Conservation (phyloP, 2,888 invertebrate genomes). For the Linnaemya vulpina region DNA sequence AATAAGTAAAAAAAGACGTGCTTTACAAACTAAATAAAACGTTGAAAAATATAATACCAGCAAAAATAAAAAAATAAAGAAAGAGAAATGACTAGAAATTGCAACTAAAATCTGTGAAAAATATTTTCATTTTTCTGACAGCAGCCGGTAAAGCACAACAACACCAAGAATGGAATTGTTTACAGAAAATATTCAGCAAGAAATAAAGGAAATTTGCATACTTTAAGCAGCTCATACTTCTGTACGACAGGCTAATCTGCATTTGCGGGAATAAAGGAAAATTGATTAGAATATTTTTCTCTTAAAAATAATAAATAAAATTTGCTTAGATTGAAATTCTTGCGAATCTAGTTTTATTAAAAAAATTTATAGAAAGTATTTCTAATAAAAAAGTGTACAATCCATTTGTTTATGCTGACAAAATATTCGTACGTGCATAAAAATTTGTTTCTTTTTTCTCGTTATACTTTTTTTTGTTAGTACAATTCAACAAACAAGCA, state of each 20-base stretch:
- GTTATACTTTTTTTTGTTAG: neutral
- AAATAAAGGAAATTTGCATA: slow-evolving; percentile 33
- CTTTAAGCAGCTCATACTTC: slow-evolving; percentile 7
- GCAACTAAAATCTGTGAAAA: slow-evolving; percentile 40
- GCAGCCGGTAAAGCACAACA: neutral
- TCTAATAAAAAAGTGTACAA: neutral
- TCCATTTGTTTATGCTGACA: neutral
- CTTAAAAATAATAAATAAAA: neutral
- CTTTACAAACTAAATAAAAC: slow-evolving; percentile 54
- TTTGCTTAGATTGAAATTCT: neutral
- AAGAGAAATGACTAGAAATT: neutral
- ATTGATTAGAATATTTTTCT: slow-evolving; percentile 1
- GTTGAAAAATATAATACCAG: neutral
- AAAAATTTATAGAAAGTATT: neutral
- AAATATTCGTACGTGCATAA: neutral
- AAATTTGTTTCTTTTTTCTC: neutral
- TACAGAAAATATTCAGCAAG: slow-evolving; percentile 8
- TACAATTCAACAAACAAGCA: slow-evolving; percentile 14
- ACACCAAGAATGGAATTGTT: neutral
- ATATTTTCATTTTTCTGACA: slow-evolving; percentile 41
- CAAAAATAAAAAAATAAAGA: neutral
- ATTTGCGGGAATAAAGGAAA: neutral
- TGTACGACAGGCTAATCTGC: neutral
- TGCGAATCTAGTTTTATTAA: neutral
- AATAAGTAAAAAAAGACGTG: slow-evolving; percentile 61